Base-by-base conservation (phyloP, 2,113 vertebrate species). In the Formicarius rufipectus region DNA sequence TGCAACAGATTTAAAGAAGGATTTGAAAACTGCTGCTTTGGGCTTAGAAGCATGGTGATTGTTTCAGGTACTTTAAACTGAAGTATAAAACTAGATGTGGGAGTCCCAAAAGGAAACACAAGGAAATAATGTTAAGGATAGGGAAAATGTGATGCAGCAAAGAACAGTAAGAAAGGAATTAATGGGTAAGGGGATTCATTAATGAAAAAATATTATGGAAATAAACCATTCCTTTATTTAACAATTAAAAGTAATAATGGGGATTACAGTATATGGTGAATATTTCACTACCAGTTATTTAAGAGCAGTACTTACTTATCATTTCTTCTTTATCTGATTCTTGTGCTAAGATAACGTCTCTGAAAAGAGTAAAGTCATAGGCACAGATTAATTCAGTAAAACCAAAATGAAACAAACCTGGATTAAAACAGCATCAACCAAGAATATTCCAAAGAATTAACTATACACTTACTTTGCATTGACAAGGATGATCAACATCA, bases 401-500 rank as follows among this genome's bases (percentile, higher is more conserved):
- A 87, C 30, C 55, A 89, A 82, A 94, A 68, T 31, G 9, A 84
- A 90, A 62, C 37, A 68, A 18, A 75, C 64, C 37, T n/a, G 37
- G 21, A 55, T 64, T 86, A 69, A 81, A 89, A 71, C 18, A 55
- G 28, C 45, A 31, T 42, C 37, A 92, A 68, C 66, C 97, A 95
- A 22, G 68, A 58, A 84, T 5, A 19, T 17, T 19, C 68, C 33
- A 37, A 44, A 85, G 55, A 92, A 84, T 42, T 42, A 94, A 89
- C 18, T 47, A 67, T 12, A 83, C 82, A 98, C 99, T 94, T 98
- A 99, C 99, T 99, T 99, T 98, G 99, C 98, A 96, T 99, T 99
- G 96, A 99, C 99, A 90, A 99, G 99, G 96, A 99, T 99, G 98
- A 99, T 98, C 93, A 99, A 98, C 99, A 99, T 99, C 96, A 99